Percentiles rank a stretch among this genome's conserved stretches.
These are phyloP conservation scores for Tragelaphus scriptus DNA, from an alignment of 2,113 vertebrate genomes.

Conservation along the genomic window DNA sequence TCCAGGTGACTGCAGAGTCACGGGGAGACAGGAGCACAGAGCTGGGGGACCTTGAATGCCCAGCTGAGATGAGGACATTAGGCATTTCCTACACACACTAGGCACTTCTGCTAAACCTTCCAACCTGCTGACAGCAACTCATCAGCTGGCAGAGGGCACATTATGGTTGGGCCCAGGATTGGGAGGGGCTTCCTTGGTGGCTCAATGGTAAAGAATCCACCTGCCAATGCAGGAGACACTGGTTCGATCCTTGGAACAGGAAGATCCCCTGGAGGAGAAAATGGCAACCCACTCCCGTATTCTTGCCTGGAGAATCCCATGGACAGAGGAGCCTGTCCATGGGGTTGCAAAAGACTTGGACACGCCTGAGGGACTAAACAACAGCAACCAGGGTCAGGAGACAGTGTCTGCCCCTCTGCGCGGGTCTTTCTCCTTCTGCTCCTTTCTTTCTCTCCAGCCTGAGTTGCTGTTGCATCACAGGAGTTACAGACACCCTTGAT, in stretches of 20 bases:
- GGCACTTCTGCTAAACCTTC: background rate
- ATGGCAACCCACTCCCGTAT: background rate
- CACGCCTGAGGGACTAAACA: background rate
- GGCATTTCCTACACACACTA: background rate
- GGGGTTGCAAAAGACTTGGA: background rate
- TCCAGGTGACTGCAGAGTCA: background rate
- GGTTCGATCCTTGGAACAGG: background rate
- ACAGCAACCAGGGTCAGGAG: background rate
- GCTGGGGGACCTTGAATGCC: accelerated
- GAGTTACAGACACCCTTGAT: accelerated
- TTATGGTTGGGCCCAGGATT: background rate
- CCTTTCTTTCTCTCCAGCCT: background rate
- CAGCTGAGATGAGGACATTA: background rate
- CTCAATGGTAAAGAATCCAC: background rate
- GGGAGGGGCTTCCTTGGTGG: background rate
- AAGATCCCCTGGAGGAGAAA: background rate
- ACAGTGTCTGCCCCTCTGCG: accelerated
- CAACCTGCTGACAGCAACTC: background rate
- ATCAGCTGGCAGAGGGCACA: background rate
- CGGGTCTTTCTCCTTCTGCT: background rate
- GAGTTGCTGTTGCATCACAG: accelerated
- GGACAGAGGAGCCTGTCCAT: background rate
- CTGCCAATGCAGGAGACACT: background rate
- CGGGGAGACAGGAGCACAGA: background rate
- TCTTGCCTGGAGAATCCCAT: background rate